A percentile compares a stretch with the other conserved stretches of the same genome.
Conservation (phyloP, 2,888 invertebrate species). For the Lasioglossum zephyrum region DNA sequence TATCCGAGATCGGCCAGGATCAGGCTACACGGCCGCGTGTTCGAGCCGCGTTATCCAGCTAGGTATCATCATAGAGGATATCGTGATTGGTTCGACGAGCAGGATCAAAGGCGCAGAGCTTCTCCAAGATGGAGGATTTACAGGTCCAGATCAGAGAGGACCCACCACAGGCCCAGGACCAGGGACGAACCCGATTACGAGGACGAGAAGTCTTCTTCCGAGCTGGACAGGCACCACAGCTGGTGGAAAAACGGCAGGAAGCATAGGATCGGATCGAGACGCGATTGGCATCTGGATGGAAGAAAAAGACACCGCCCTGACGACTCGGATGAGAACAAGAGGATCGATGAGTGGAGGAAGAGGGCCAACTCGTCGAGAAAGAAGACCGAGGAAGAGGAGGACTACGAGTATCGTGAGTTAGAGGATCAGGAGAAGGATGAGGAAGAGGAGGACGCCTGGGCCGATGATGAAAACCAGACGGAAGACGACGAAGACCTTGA, state of each 20-base stretch:
- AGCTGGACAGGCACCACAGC: slow-evolving; percentile 31
- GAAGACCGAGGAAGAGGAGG: slow-evolving; percentile 53
- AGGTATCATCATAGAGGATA: slow-evolving; percentile 42
- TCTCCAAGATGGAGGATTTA: slow-evolving; percentile 26
- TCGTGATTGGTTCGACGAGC: slow-evolving; percentile 50
- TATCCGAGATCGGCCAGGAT: slow-evolving; percentile 42
- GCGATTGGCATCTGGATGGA: slow-evolving; percentile 38
- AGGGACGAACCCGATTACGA: slow-evolving; percentile 55
- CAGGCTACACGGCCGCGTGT: slow-evolving; percentile 35
- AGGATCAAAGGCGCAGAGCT: slow-evolving; percentile 51
- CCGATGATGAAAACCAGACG: slow-evolving; percentile 50
- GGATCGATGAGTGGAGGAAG: slow-evolving; percentile 47
- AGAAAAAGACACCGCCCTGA: slow-evolving; percentile 39
- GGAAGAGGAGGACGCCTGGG: slow-evolving; percentile 43
- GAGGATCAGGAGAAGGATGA: slow-evolving; percentile 55
- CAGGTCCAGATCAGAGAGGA: slow-evolving; percentile 17
- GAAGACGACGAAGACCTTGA: slow-evolving; percentile 71
- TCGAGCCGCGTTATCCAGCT: slow-evolving; percentile 57
- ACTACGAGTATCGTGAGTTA: slow-evolving; percentile 53
- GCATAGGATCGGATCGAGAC: slow-evolving; percentile 22
- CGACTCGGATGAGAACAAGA: slow-evolving; percentile 9
- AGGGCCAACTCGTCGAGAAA: slow-evolving; percentile 44
- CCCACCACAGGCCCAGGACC: slow-evolving; percentile 36
- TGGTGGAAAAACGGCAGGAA: slow-evolving; percentile 50
- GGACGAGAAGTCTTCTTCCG: slow-evolving; percentile 27